A percentile compares a stretch with the other conserved stretches of the same genome.
These are phyloP conservation scores for Pheosia gnoma DNA, from an alignment of 2,888 invertebrate species.

Conservation along the genomic window DNA sequence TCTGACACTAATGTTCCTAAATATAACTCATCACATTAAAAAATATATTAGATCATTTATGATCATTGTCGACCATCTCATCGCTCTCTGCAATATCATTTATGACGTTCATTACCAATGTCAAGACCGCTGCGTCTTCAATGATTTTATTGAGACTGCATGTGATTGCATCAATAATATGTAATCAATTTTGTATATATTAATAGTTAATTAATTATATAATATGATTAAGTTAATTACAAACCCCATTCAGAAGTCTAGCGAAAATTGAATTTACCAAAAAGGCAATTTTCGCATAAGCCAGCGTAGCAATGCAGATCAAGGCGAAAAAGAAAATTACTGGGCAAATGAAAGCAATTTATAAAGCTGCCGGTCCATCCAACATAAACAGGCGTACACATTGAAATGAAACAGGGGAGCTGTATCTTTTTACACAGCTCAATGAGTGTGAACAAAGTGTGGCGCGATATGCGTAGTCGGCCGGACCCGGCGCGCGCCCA, in stretches of 20 bases:
- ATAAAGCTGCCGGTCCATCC: conserved; percentile 42
- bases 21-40: conserved; percentile 1
- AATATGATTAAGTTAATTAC: not conserved
- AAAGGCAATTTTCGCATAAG: conserved; percentile 25
- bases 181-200: too few relatives aligned
- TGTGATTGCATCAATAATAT: too few relatives aligned
- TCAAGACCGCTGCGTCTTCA: too few relatives aligned
- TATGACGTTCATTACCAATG: not conserved
- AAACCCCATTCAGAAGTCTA: not conserved
- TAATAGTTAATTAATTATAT: too few relatives aligned
- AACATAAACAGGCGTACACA: conserved; percentile 51
- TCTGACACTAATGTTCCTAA: not conserved
- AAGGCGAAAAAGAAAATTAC: conserved; percentile 56
- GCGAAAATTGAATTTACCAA: conserved; percentile 21
- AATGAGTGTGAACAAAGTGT: conserved; percentile 68
- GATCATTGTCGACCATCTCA: not conserved
- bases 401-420: conserved; percentile 59
- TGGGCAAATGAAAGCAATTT: conserved; percentile 62
- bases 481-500: conserved; percentile 21
- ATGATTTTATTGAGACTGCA: too few relatives aligned
- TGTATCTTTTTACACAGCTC: conserved; percentile 72
- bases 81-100: not conserved
- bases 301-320: conserved; percentile 38
- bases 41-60: not conserved
- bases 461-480: conserved; percentile 39